A percentile compares a stretch with the other conserved stretches of the same genome.
phyloP scores from a whole-genome alignment of 1,140 invertebrate genomes.

The Apolygus lucorum region DNA sequence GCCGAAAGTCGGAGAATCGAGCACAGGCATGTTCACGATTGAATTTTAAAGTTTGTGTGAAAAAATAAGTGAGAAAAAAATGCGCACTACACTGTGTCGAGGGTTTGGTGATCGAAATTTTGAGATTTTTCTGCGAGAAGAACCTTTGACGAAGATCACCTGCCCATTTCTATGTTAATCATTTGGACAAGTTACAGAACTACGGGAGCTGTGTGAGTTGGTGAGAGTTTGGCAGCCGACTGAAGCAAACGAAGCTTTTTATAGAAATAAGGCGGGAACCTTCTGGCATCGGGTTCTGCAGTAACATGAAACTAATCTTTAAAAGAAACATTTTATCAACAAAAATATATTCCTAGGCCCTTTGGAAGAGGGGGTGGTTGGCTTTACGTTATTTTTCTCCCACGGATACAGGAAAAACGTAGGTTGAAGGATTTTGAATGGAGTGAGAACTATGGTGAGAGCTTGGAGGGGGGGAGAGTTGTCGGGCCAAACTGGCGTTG shows the following conservation, averaged over 20 bases:
- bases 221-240: conserved; percentile 26
- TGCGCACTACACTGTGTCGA: too few relatives aligned
- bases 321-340: conserved; percentile 9
- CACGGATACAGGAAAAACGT: too few relatives aligned
- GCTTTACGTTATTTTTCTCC: too few relatives aligned
- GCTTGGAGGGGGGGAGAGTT: too few relatives aligned
- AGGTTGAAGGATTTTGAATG: too few relatives aligned
- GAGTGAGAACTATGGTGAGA: too few relatives aligned
- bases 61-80: background rate
- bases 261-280: conserved; percentile 24
- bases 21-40: conserved; percentile 23
- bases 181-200: conserved; percentile 15
- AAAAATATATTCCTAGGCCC: background rate
- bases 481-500: too few relatives aligned
- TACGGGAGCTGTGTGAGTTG: conserved; percentile 11
- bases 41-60: too few relatives aligned
- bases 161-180: conserved; percentile 9
- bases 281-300: conserved; percentile 27
- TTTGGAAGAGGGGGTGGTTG: too few relatives aligned
- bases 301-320: conserved; percentile 21
- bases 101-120: background rate
- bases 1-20: conserved; percentile 21
- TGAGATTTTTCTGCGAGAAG: background rate
- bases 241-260: conserved; percentile 27
- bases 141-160: background rate